Evolutionary conservation across 2,888 invertebrate species (phyloP).

Genomic region (Morpho helenor): DNA sequence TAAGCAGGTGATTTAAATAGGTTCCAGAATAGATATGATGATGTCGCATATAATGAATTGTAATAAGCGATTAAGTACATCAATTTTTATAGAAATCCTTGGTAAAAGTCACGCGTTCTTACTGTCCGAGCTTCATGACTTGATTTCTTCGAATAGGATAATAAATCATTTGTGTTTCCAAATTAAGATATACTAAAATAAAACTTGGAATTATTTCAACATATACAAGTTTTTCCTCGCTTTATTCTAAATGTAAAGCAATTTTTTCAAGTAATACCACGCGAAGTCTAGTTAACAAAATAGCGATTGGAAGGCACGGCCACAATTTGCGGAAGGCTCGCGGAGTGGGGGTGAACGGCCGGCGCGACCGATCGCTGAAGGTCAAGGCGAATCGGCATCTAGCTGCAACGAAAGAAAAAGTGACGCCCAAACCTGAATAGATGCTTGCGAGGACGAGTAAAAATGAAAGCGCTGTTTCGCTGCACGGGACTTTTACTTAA

Average conservation of each 20-base stretch:
- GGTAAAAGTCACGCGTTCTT: too few species aligned
- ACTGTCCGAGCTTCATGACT: too few species aligned
- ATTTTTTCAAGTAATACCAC: conserved; percentile 1
- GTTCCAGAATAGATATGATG: too few species aligned
- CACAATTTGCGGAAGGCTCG: conserved; percentile 33
- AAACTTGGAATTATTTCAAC: not conserved
- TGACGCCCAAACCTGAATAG: conserved; percentile 76
- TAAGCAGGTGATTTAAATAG: too few species aligned
- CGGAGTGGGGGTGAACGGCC: conserved; percentile 48
- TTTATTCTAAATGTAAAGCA: not conserved
- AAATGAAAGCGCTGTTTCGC: conserved; percentile 65
- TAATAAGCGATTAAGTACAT: too few species aligned
- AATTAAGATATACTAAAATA: not conserved
- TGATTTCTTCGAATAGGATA: too few species aligned
- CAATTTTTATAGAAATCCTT: too few species aligned
- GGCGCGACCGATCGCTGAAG: conserved; percentile 71
- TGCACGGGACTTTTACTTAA: conserved; percentile 18
- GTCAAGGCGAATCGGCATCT: conserved; percentile 59
- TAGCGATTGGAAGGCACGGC: conserved; percentile 24
- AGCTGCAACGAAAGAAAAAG: conserved; percentile 72
- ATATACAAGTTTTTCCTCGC: too few species aligned
- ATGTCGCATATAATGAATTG: too few species aligned
- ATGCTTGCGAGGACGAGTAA: conserved; percentile 64
- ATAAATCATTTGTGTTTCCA: too few species aligned
- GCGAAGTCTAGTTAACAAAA: conserved; percentile 7